Evolutionary conservation across 2,113 vertebrate genomes (phyloP).

Genomic region (Procavia capensis): DNA sequence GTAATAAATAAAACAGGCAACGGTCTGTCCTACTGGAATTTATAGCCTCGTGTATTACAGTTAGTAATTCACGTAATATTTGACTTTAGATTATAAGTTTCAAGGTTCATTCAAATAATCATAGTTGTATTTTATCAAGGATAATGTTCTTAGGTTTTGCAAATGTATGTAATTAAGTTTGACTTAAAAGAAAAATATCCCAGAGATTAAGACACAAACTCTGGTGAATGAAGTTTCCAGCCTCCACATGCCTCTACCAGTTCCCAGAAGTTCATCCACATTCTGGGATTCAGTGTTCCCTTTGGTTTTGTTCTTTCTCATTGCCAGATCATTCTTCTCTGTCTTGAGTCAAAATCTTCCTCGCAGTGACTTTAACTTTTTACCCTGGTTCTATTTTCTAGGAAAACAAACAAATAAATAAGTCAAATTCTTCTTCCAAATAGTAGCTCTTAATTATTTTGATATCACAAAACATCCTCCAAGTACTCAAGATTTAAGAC

Average conservation of each 20-base stretch:
- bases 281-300: neutral
- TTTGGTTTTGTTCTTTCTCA: neutral
- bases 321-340: neutral
- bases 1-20: neutral
- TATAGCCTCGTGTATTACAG: neutral
- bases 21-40: neutral
- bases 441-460: neutral
- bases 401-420: neutral
- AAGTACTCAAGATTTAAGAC: neutral
- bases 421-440: conserved; percentile 2
- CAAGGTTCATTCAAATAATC: neutral
- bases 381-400: neutral
- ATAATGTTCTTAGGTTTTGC: neutral
- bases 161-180: neutral
- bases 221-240: neutral
- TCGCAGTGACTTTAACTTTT: neutral
- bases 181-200: neutral
- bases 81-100: neutral
- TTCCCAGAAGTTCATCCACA: fast-evolving
- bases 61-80: neutral
- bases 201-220: neutral
- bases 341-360: neutral
- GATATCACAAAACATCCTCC: neutral
- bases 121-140: neutral
- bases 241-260: neutral